These are phyloP conservation scores for Drosophila siamana DNA, from an alignment of 2,888 invertebrate species.

Conservation along the genomic window DNA sequence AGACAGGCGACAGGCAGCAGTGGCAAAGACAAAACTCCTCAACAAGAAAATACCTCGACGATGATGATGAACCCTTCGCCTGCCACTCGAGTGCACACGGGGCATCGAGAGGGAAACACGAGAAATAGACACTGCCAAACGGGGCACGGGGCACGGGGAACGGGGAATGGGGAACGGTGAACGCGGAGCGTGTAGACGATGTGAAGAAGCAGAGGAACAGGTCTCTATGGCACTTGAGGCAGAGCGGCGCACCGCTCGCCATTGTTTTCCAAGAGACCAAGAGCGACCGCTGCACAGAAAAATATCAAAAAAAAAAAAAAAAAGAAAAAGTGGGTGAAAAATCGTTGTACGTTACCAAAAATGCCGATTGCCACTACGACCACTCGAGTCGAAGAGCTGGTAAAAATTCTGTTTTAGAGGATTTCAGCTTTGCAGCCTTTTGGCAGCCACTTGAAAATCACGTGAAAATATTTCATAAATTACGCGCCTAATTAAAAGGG, in stretches of 20 bases:
- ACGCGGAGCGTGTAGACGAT: background rate
- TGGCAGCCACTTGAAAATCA: slow-evolving; percentile 72
- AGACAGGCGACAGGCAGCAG: slow-evolving; percentile 2
- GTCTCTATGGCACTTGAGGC: slow-evolving; percentile 59
- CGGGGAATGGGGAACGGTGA: too few relatives aligned
- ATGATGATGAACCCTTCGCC: slow-evolving; percentile 78
- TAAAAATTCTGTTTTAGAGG: slow-evolving; percentile 46
- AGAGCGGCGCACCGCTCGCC: slow-evolving; percentile 42
- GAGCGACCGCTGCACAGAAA: slow-evolving; percentile 49
- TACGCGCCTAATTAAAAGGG: slow-evolving; percentile 79
- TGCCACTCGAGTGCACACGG: slow-evolving; percentile 67
- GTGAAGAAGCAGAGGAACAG: slow-evolving; percentile 13
- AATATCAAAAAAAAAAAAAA: slow-evolving; percentile 9
- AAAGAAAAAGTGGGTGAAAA: slow-evolving; percentile 68
- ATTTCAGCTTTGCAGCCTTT: slow-evolving; percentile 55
- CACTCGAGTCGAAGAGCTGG: slow-evolving; percentile 26
- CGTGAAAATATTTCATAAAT: slow-evolving; percentile 77
- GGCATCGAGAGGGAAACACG: slow-evolving; percentile 19
- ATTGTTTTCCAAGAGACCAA: slow-evolving; percentile 54
- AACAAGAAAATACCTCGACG: slow-evolving; percentile 73
- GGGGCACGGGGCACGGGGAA: too few relatives aligned
- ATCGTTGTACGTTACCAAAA: slow-evolving; percentile 32
- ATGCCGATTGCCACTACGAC: slow-evolving; percentile 52
- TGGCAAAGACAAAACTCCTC: slow-evolving; percentile 77
- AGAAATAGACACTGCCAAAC: slow-evolving; percentile 22